A percentile compares a stretch with the other conserved stretches of the same genome.
Conservation (phyloP, 2,113 vertebrate genomes). For the Rhea americana region DNA sequence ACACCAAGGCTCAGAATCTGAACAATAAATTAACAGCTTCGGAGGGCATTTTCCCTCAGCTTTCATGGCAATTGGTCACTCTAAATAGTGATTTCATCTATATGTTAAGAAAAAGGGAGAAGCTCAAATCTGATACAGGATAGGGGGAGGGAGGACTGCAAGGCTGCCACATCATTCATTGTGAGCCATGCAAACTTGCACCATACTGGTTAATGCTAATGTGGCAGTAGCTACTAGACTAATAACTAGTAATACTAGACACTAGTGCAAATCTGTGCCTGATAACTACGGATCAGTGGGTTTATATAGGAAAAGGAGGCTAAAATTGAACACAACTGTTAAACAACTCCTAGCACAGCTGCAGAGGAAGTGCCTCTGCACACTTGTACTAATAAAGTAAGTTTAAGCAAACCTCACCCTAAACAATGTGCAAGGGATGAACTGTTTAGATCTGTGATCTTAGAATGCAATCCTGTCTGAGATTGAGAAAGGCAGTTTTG, state of each 20-base stretch:
- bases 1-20: background rate
- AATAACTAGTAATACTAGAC: background rate
- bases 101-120: background rate
- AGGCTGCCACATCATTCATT: background rate
- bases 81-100: background rate
- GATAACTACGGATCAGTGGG: background rate
- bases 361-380: background rate
- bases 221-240: background rate
- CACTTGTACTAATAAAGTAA: background rate
- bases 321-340: background rate
- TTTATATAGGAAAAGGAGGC: background rate
- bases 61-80: background rate
- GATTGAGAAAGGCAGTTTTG: background rate
- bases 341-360: background rate
- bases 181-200: accelerated
- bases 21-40: background rate
- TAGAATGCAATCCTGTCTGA: background rate
- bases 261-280: background rate
- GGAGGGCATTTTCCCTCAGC: background rate
- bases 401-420: background rate
- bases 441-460: background rate
- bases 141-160: background rate
- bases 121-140: background rate
- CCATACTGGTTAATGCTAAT: background rate
- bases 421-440: background rate